Conservation (phyloP, 2,113 vertebrate species). For the Baryphthengus martii region DNA sequence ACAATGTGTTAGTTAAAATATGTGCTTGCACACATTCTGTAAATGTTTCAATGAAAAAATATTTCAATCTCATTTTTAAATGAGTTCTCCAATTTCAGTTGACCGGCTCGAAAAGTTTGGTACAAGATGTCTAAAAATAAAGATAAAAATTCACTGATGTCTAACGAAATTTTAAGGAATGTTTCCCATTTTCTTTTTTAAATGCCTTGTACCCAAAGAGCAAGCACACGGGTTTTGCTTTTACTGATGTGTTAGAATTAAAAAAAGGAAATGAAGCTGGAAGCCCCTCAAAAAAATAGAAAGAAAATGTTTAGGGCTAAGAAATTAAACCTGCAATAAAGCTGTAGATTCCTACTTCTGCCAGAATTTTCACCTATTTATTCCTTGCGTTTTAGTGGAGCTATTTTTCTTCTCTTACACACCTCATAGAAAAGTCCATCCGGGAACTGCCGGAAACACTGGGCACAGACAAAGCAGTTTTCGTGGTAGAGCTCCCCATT, state of each 20-base stretch:
- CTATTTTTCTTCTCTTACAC: neutral
- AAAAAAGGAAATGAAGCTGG: neutral
- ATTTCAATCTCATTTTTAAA: neutral
- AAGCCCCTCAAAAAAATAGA: neutral
- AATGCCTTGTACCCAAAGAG: neutral
- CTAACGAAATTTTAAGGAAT: neutral
- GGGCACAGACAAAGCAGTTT: constrained; percentile 79
- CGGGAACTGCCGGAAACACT: constrained; percentile 79
- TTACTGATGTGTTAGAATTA: neutral
- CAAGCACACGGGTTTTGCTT: neutral
- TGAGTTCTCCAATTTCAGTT: neutral
- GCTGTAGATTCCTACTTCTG: neutral
- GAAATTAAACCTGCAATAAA: neutral
- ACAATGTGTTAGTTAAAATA: neutral
- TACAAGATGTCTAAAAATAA: neutral
- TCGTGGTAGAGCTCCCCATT: constrained; percentile 76
- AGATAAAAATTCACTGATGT: neutral
- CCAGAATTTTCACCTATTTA: neutral
- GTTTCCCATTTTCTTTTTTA: neutral
- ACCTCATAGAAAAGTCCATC: constrained; percentile 81
- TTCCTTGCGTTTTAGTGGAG: neutral
- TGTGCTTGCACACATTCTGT: fast-evolving
- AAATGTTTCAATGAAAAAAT: too few species aligned
- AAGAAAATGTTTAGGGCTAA: neutral
- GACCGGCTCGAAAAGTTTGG: neutral